Evolutionary conservation across 2,113 vertebrate genomes (phyloP).

Genomic region (Nothobranchius furzeri): DNA sequence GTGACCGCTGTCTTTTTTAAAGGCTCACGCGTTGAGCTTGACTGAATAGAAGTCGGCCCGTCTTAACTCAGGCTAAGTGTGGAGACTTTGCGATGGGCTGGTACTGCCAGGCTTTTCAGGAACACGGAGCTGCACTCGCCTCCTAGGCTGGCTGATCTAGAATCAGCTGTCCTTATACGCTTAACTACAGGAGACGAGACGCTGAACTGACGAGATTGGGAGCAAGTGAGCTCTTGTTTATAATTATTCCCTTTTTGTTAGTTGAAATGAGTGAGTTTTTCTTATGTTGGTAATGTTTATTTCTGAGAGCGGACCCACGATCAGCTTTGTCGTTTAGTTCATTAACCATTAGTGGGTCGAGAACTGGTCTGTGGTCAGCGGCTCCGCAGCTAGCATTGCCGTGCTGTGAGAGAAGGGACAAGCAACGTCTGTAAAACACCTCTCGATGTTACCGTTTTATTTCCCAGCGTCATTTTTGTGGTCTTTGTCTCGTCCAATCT

Average conservation of each 20-base stretch:
- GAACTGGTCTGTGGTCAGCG: constrained; percentile 27
- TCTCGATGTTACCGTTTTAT: constrained; percentile 51
- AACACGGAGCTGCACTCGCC: constrained; percentile 44
- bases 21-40: constrained; percentile 19
- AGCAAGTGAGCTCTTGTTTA: constrained; percentile 28
- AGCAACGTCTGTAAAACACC: constrained; percentile 57
- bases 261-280: constrained; percentile 40
- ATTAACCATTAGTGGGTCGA: constrained; percentile 37
- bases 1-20: neutral
- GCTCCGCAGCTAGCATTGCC: constrained; percentile 23
- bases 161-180: constrained; percentile 47
- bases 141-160: constrained; percentile 37
- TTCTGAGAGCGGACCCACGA: constrained; percentile 14
- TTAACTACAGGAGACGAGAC: constrained; percentile 43
- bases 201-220: constrained; percentile 44
- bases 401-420: constrained; percentile 61
- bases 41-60: constrained; percentile 39
- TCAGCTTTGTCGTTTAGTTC: constrained; percentile 31
- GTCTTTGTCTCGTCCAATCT: constrained; percentile 32
- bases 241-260: constrained; percentile 38
- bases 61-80: constrained; percentile 29
- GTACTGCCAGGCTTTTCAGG: constrained; percentile 60
- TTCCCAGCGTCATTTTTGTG: constrained; percentile 37
- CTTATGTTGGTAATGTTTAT: constrained; percentile 10
- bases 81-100: constrained; percentile 39